A percentile compares a stretch with the other conserved stretches of the same genome.
These are phyloP conservation scores for Galerucella nymphaeae DNA, from an alignment of 2,888 invertebrate species.

Conservation along the genomic window DNA sequence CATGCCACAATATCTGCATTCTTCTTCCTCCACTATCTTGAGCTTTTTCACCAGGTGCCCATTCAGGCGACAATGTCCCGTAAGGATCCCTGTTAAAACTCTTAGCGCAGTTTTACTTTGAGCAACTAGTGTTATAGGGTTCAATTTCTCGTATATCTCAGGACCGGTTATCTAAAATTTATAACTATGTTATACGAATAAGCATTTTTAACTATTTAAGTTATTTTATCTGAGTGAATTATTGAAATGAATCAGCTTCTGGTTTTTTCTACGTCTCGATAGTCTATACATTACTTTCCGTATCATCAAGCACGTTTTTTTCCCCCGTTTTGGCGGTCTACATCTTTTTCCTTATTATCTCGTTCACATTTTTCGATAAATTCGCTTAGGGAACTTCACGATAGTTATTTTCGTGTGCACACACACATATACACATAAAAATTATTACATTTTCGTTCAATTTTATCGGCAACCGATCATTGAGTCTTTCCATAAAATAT, in stretches of 20 bases:
- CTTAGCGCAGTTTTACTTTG: too few species aligned
- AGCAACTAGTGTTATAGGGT: too few species aligned
- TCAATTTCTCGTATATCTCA: background rate
- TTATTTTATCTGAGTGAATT: too few species aligned
- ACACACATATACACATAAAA: slow-evolving; percentile 44
- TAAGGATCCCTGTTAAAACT: too few species aligned
- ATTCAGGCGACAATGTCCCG: too few species aligned
- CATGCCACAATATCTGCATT: too few species aligned
- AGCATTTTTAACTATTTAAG: too few species aligned
- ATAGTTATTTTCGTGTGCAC: slow-evolving; percentile 42
- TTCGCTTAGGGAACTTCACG: slow-evolving; percentile 50
- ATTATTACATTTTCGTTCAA: slow-evolving; percentile 43
- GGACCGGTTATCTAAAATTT: background rate
- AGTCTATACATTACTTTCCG: slow-evolving; percentile 43
- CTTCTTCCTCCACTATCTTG: too few species aligned
- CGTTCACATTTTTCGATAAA: slow-evolving; percentile 51
- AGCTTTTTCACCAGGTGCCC: too few species aligned
- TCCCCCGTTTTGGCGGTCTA: slow-evolving; percentile 51
- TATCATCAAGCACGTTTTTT: slow-evolving; percentile 60
- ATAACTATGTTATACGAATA: too few species aligned
- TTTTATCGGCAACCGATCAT: slow-evolving; percentile 42
- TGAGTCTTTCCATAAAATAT: slow-evolving; percentile 41
- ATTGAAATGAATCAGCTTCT: slow-evolving; percentile 4
- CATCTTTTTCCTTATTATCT: slow-evolving; percentile 54
- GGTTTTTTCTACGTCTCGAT: slow-evolving; percentile 41